phyloP scores from a whole-genome alignment of 2,888 invertebrate genomes.

The Phorcus lineatus region DNA sequence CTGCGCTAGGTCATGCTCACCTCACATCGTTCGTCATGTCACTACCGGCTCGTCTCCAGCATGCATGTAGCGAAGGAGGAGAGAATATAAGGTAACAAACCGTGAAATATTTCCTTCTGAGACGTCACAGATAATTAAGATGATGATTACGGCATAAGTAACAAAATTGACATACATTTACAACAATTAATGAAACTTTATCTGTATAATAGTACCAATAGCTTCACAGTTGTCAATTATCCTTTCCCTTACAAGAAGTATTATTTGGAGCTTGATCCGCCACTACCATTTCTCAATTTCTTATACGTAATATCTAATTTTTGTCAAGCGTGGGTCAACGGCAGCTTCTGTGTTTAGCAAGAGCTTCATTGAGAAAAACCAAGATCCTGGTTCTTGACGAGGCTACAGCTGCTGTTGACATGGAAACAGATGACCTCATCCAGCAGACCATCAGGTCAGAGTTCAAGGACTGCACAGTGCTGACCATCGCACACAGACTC shows the following conservation, averaged over 20 bases:
- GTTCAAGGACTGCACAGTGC: slow-evolving; percentile 79
- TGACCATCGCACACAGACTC: slow-evolving; percentile 81
- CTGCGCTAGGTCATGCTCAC: slow-evolving; percentile 91
- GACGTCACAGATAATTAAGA: not conserved
- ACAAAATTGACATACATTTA: too few relatives aligned
- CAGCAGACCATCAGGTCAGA: slow-evolving; percentile 77
- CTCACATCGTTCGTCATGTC: slow-evolving; percentile 88
- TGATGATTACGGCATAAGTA: too few relatives aligned
- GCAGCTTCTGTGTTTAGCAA: slow-evolving; percentile 90
- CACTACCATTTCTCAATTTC: not conserved
- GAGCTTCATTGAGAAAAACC: slow-evolving; percentile 89
- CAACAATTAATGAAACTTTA: too few relatives aligned
- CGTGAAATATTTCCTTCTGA: not conserved
- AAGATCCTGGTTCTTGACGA: slow-evolving; percentile 78
- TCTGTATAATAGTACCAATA: too few relatives aligned
- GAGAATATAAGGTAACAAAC: slow-evolving; percentile 81
- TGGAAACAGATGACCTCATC: slow-evolving; percentile 78
- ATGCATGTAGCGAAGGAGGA: slow-evolving; percentile 93
- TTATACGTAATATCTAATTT: not conserved
- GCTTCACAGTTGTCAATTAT: too few relatives aligned
- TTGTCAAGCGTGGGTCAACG: slow-evolving; percentile 87
- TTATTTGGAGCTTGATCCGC: too few relatives aligned
- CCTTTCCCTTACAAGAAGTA: too few relatives aligned
- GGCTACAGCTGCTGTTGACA: slow-evolving; percentile 77
- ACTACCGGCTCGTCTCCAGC: slow-evolving; percentile 85